Conservation (phyloP, 1,140 invertebrate genomes). For the Drosophila ananassae region DNA sequence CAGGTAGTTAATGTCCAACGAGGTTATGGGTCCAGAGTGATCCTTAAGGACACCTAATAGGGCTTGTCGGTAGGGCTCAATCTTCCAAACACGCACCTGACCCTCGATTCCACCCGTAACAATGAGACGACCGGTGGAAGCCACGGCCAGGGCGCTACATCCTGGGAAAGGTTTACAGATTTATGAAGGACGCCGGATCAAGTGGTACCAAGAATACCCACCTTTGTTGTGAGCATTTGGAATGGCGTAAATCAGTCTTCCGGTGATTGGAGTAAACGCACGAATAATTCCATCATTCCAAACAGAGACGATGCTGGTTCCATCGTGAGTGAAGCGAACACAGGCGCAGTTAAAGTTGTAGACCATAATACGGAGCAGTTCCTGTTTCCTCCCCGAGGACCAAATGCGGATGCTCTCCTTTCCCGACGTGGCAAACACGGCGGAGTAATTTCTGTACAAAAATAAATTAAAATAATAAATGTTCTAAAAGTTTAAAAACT, state of each 20-base stretch:
- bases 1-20: slow-evolving; percentile 90
- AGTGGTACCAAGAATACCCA: background rate
- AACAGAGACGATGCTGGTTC: slow-evolving; percentile 90
- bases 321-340: slow-evolving; percentile 91
- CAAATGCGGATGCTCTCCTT: slow-evolving; percentile 94
- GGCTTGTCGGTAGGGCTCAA: slow-evolving; percentile 87
- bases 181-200: background rate
- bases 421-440: slow-evolving; percentile 94
- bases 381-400: slow-evolving; percentile 89
- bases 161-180: slow-evolving; percentile 27
- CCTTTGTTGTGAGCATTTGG: slow-evolving; percentile 93
- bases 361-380: slow-evolving; percentile 92
- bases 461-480: background rate
- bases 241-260: slow-evolving; percentile 91
- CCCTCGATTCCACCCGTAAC: slow-evolving; percentile 95
- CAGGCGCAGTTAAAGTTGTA: slow-evolving; percentile 93
- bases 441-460: slow-evolving; percentile 87
- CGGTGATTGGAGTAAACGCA: slow-evolving; percentile 92
- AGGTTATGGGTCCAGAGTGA: slow-evolving; percentile 93
- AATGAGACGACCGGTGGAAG: slow-evolving; percentile 88
- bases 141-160: slow-evolving; percentile 86
- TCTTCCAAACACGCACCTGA: slow-evolving; percentile 90
- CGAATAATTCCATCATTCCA: slow-evolving; percentile 96
- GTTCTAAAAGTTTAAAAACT: background rate
- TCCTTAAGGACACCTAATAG: slow-evolving; percentile 92